Base-by-base conservation (phyloP, 2,113 vertebrate species). In the Trichechus manatus region DNA sequence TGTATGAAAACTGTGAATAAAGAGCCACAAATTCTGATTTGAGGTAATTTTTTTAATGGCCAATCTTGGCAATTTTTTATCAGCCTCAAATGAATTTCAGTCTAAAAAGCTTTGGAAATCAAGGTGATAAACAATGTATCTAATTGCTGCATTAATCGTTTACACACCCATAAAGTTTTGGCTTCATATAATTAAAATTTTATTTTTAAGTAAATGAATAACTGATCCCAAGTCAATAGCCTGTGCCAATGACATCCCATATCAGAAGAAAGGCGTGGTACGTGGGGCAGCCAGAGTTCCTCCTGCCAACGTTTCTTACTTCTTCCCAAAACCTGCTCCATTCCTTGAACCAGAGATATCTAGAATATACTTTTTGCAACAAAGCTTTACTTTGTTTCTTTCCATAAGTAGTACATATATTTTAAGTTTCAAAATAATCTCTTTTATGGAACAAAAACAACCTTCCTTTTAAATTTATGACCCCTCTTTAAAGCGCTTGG, bases 391-490 rank as follows among this genome's bases (percentile, higher is more conserved):
- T 97, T 93, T 96, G 91, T 96, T 98, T 96, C 91, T 95, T 91
- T 80, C 84, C 29, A 6, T 94, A 96, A 95, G 82, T 87, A 33
- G 64, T 74, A 82, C 81, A 90, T 96, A 94, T 95, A 95, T 92
- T 96, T 97, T 56, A 92, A 44, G 80, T 97, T 96, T 97, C 89
- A 93, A 93, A 97, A 97, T 93, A 89, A 96, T 92, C 94, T 95
- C 91, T 83, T 90, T 96, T 94, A 78, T 97, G 78, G 59, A 96
- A 96, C 78, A 91, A 97, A 96, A 97, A 93, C 85, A 89, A 92
- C 91, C 89, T 97, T 95, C 95, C 64, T 93, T 92, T 96, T 64
- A 95, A 97, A 97, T 97, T 85, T 97, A 96, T 96, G 87, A 59
- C 79, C 90, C 77, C 63, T 17, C 84, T 95, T 87, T 95, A 97